Conservation (phyloP, 2,888 invertebrate species). For the Notodonta dromedarius region DNA sequence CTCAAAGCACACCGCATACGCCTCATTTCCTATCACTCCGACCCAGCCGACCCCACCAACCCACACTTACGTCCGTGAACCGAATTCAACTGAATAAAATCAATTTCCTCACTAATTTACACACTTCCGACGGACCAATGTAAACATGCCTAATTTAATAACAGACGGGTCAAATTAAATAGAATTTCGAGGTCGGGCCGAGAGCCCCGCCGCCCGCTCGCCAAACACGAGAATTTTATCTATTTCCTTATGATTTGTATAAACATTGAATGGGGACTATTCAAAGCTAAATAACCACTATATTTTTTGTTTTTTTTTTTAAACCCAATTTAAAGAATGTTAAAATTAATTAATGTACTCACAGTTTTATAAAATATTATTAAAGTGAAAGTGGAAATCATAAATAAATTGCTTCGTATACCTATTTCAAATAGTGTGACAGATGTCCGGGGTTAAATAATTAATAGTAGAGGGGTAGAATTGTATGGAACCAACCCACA, state of each 20-base stretch:
- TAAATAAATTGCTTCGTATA: no score
- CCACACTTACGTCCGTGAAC: constrained; percentile 1
- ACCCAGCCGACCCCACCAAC: neutral
- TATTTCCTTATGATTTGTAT: constrained; percentile 44
- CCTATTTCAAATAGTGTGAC: no score
- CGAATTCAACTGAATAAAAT: constrained; percentile 17
- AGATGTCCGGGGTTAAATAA: no score
- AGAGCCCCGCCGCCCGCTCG: constrained; percentile 38
- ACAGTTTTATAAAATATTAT: no score
- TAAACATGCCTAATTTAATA: constrained; percentile 56
- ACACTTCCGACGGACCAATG: constrained; percentile 32
- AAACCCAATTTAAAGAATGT: no score
- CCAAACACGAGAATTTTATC: constrained; percentile 57
- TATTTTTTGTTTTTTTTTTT: neutral
- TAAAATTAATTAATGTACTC: no score
- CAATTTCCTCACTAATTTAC: constrained; percentile 37
- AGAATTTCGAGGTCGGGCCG: constrained; percentile 38
- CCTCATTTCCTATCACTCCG: no score
- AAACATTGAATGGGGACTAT: constrained; percentile 7
- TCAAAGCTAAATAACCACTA: constrained; percentile 2
- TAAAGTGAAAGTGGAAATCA: no score
- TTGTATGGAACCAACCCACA: no score
- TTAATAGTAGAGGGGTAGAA: no score
- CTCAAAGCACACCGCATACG: neutral
- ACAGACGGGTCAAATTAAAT: constrained; percentile 52